Percentiles rank a stretch among this genome's conserved stretches.
These are phyloP conservation scores for Dryobotodes eremita DNA, from an alignment of 2,888 invertebrate species.

Conservation along the genomic window DNA sequence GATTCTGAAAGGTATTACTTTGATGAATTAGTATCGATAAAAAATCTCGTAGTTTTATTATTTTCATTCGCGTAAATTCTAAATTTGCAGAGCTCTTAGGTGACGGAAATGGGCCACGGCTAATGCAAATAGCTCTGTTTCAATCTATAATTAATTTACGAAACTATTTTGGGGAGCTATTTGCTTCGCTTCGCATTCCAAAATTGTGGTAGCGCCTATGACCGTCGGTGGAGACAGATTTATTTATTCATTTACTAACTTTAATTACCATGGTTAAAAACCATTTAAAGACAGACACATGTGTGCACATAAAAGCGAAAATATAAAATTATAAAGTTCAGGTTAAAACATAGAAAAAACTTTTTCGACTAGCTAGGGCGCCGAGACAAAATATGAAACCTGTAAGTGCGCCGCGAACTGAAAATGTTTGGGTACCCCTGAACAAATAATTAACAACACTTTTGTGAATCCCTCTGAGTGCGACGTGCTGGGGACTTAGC, in stretches of 20 bases:
- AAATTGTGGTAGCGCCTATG: neutral
- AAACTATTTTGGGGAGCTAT: conserved; percentile 37
- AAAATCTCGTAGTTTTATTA: conserved; percentile 13
- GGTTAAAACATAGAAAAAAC: neutral
- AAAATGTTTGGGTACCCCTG: too few species aligned
- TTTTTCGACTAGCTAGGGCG: too few species aligned
- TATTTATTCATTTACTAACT: neutral
- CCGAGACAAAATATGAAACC: too few species aligned
- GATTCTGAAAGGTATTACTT: conserved; percentile 10
- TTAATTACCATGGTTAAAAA: neutral
- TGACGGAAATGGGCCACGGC: neutral
- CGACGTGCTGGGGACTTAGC: neutral
- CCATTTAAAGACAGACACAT: neutral
- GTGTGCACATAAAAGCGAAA: neutral
- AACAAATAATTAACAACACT: neutral
- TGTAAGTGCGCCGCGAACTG: too few species aligned
- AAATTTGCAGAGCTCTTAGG: neutral
- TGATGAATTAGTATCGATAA: conserved; percentile 40
- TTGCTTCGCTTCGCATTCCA: neutral
- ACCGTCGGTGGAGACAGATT: conserved; percentile 1
- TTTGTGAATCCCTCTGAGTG: neutral
- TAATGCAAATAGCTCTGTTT: conserved; percentile 39
- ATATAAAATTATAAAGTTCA: neutral
- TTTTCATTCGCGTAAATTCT: conserved; percentile 1
- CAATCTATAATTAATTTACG: conserved; percentile 51